Percentiles rank a stretch among this genome's conserved stretches.
Conservation (phyloP, 2,113 vertebrate genomes). For the Mus musculus region DNA sequence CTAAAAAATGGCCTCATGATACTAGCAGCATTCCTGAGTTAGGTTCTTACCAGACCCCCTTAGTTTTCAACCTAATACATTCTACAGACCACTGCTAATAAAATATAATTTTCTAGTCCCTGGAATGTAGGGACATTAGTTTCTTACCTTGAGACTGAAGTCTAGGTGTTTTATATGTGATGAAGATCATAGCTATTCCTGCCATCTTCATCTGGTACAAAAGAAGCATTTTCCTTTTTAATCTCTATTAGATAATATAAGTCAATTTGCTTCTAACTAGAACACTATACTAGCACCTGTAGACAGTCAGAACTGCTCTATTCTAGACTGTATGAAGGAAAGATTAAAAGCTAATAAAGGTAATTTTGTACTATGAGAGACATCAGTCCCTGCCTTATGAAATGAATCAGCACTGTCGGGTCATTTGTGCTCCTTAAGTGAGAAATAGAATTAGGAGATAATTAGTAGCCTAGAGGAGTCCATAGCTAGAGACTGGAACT, state of each 20-base stretch:
- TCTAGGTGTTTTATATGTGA: not conserved
- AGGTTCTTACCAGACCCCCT: not conserved
- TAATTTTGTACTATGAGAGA: conserved; percentile 40
- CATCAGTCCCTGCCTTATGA: not conserved
- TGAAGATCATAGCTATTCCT: not conserved
- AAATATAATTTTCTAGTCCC: conserved; percentile 9
- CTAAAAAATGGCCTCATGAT: not conserved
- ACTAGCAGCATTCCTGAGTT: conserved; percentile 18
- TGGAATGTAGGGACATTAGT: not conserved
- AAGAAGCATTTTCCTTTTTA: conserved; percentile 28
- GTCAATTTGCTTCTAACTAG: conserved; percentile 38
- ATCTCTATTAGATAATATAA: not conserved
- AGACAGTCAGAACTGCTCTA: not conserved
- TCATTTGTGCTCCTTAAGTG: not conserved
- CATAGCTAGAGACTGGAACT: no score
- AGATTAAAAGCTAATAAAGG: conserved; percentile 29
- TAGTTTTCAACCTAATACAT: not conserved
- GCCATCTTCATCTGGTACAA: conserved; percentile 28
- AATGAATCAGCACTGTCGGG: conserved; percentile 8
- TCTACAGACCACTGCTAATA: not conserved
- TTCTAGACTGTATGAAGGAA: conserved; percentile 46
- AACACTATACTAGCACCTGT: conserved; percentile 1
- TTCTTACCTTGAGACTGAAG: not conserved
- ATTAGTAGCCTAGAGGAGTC: not conserved
- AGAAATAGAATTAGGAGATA: conserved; percentile 24